Base-by-base conservation (phyloP, 2,888 invertebrate genomes). In the Nomada goodeniana region DNA sequence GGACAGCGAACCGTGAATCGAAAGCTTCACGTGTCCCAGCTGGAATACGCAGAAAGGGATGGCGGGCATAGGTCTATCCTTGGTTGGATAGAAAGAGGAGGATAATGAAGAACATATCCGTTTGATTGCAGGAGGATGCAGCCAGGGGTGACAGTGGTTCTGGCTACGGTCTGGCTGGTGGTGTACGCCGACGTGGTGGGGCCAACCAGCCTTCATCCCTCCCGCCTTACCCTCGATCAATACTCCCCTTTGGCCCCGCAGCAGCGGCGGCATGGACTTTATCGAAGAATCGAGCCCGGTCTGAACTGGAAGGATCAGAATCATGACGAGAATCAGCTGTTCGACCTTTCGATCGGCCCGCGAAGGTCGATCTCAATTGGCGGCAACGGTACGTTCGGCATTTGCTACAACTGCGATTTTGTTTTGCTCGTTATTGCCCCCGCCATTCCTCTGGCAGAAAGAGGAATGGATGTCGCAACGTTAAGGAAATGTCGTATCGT, bases 41-140 rank as follows among this genome's bases (percentile, higher is more conserved):
- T 15, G 36, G 9, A 20, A 42, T 20, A 20, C 15, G 20, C 10
- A 11, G 44, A 23, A 47, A 69, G 44, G 47, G 13, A 36, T 36
- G 7, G 36, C 0, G 13, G 36, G 10, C 44, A 20, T 1, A 15
- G 47, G 42, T 36, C 57, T 36, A 52, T 44, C 23, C 11, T 18
- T 26, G 2, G 20, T 10, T 26, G 26, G 26, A 47, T 2, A 15
- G 42, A 53, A 47, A 64, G 68, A 78, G 67, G 26, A 52, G 26
- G 44, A 83, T 89, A 88, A 91, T 81, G 80, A 79, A 80, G 72
- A 83, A 88, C 82, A 36, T 71, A 76, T 83, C 77, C 85, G 83
- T 90, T 91, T 89, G 82, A 90, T 92, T 92, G 83, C 87, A 91
- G 91, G 78, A 92, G 81, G 87, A 92, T 92, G 92, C 91, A 91